Evolutionary conservation across 2,888 invertebrate species (phyloP).

Genomic region (Drosophila gaucha): DNA sequence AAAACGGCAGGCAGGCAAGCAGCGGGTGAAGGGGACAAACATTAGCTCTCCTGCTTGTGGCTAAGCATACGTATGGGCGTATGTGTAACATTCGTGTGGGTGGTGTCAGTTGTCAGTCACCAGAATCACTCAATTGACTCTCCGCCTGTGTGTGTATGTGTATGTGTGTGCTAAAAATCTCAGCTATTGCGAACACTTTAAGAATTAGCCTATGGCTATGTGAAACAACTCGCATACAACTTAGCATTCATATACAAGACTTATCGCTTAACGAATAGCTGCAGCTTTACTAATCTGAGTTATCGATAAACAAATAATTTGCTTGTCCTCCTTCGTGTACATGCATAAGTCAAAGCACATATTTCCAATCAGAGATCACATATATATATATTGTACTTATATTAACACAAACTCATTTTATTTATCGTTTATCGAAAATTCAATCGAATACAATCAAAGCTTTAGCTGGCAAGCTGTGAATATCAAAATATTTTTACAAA

Average conservation of each 20-base stretch:
- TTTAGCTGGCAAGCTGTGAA: too few relatives aligned
- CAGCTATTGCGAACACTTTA: slow-evolving; percentile 13
- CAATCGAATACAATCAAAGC: too few relatives aligned
- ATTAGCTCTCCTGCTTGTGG: slow-evolving; percentile 32
- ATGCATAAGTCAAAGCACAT: too few relatives aligned
- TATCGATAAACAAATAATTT: slow-evolving; percentile 2
- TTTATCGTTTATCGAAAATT: too few relatives aligned
- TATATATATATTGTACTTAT: too few relatives aligned
- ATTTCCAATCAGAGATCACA: too few relatives aligned
- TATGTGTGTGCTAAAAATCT: slow-evolving; percentile 19
- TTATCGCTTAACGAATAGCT: slow-evolving; percentile 21
- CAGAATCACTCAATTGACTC: slow-evolving; percentile 46
- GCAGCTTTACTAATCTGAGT: neutral
- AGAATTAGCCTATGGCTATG: slow-evolving; percentile 3
- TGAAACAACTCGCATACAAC: slow-evolving; percentile 1
- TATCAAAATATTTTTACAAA: too few relatives aligned
- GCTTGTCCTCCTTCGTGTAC: neutral
- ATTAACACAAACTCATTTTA: too few relatives aligned
- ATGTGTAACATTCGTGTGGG: slow-evolving; percentile 49
- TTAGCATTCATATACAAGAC: neutral
- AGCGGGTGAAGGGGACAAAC: slow-evolving; percentile 22
- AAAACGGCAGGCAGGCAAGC: neutral
- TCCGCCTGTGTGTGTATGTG: slow-evolving; percentile 1
- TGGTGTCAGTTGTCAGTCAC: slow-evolving; percentile 51
- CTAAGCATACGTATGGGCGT: slow-evolving; percentile 34